phyloP scores from a whole-genome alignment of 2,113 vertebrate genomes.

The Catagonus wagneri region DNA sequence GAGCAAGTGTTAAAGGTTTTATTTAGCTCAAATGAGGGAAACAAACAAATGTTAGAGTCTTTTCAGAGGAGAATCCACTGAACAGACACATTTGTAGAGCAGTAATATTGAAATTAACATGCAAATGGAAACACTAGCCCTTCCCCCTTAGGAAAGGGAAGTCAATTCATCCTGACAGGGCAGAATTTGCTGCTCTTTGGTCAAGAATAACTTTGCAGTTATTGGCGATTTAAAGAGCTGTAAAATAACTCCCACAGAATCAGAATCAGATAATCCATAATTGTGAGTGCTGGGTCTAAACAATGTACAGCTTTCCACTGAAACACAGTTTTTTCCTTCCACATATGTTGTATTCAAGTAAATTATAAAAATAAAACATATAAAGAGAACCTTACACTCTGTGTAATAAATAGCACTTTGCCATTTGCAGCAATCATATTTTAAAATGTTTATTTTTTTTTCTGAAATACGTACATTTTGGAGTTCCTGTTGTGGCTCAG shows the following conservation, averaged over 20 bases:
- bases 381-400: slow-evolving; percentile 10
- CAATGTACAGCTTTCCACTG: not conserved
- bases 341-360: not conserved
- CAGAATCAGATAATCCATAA: not conserved
- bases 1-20: slow-evolving; percentile 23
- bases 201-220: not conserved
- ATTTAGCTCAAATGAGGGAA: slow-evolving; percentile 15
- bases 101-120: not conserved
- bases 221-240: not conserved
- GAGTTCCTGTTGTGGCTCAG: no score
- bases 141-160: not conserved
- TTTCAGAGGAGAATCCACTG: slow-evolving; percentile 5
- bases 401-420: not conserved
- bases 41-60: not conserved
- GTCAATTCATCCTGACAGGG: not conserved
- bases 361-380: not conserved
- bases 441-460: not conserved
- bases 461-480: slow-evolving; percentile 30
- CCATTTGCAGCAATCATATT: not conserved
- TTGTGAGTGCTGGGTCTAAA: not conserved
- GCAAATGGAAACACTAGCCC: not conserved
- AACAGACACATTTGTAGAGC: not conserved
- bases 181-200: not conserved
- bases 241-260: not conserved
- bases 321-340: not conserved